These are phyloP conservation scores for Scaptomyza flava DNA, from an alignment of 2,888 invertebrate genomes.

Conservation along the genomic window DNA sequence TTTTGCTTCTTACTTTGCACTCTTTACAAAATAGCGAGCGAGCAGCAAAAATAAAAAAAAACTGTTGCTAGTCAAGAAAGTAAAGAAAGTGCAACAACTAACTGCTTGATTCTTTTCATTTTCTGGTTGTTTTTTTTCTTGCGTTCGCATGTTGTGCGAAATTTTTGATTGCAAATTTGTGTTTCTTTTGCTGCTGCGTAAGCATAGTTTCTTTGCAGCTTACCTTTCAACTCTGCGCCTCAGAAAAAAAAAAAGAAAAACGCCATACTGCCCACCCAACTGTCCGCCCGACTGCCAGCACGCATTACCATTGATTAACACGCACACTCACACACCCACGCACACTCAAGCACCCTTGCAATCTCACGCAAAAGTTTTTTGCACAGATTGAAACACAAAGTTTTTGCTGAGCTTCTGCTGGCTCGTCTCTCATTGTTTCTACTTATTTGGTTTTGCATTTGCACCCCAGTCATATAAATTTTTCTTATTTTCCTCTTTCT, in stretches of 20 bases:
- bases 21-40: background rate
- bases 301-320: constrained; percentile 79
- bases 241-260: background rate
- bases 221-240: constrained; percentile 40
- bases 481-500: constrained; percentile 43
- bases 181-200: constrained; percentile 52
- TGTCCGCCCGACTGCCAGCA: constrained; percentile 54
- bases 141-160: constrained; percentile 28
- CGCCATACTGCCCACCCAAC: constrained; percentile 20
- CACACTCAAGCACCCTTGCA: constrained; percentile 67
- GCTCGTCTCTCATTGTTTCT: constrained; percentile 53
- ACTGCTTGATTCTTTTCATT: constrained; percentile 7
- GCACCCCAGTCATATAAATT: constrained; percentile 42
- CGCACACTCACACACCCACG: constrained; percentile 65
- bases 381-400: constrained; percentile 77
- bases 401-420: constrained; percentile 57
- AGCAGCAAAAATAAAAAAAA: constrained; percentile 2
- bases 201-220: constrained; percentile 44
- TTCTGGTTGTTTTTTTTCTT: constrained; percentile 10
- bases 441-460: constrained; percentile 65
- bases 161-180: constrained; percentile 75
- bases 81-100: constrained; percentile 23
- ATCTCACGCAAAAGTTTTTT: constrained; percentile 67
- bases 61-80: background rate
- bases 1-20: constrained; percentile 9